Base-by-base conservation (phyloP, 2,113 vertebrate species). In the Cavia porcellus region DNA sequence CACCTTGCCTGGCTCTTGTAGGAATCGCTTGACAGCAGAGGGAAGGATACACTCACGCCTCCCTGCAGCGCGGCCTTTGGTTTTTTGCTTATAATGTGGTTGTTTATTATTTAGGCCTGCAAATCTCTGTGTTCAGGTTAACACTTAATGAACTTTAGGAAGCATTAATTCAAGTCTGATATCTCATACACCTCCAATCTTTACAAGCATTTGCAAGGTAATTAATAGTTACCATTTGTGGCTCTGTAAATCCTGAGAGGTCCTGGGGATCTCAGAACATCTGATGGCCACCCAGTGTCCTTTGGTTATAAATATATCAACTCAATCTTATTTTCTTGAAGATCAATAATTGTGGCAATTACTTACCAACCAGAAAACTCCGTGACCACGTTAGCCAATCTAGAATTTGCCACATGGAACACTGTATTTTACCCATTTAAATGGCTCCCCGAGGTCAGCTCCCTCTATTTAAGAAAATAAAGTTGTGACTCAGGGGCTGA, bases 401-500 rank as follows among this genome's bases (percentile, higher is more conserved):
- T 57, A 88, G 94, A 95, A 87, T 88, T 96, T 97, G 35, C 75
- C 96, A 7, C 77, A 79, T 1, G 2, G 45, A 96, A 88, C 96
- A 85, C 95, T 97, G 2, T 96, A 81, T 90, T 97, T 97, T 97
- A 92, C 79, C 96, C 90, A 94, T 96, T 97, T 97, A 13, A 82
- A 89, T 89, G 72, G 72, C 20, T 96, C 85, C 92, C 90, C 14
- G 79, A 91, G 72, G 47, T 83, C 68, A 86, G 38, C 57, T 92
- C 94, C 59, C 30, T 92, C 86, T 95, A 89, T 80, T 98, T 97
- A 96, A 97, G 95, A 94, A 97, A 96, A 96, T 94, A 87, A 90
- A 98, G 70, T 13, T 84, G 85, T 97, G 97, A 97, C 82, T 97
- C 97, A 96, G 88, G 86, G 92, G 82, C 92, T 96, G 90, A 97